Evolutionary conservation across 37 sponge, comb jelly and placozoan species (phyloP), one percentile per base, ranked within the genome.

Genomic region (Lycopodina hypogea): DNA sequence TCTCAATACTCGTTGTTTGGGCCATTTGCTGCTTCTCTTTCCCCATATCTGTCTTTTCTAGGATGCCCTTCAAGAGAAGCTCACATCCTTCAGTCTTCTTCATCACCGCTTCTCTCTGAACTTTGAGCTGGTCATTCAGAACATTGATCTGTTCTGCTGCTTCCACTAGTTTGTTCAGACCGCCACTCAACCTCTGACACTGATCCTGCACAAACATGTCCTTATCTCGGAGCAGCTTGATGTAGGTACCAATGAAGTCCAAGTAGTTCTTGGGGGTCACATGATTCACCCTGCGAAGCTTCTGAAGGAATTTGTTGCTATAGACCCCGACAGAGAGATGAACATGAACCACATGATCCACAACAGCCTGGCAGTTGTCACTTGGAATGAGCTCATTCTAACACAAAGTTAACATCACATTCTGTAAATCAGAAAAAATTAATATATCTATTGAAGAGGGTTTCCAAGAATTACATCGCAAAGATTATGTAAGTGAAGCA

Each of bases 181-280:
- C 99, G 34, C 97, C 91, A 51, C 82, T 69, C 69, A 98, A 74
- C 35, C 99, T 77, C 38, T 89, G 84, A 81, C 95, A 97, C 87
- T 97, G 92, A 42, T 95, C 96, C 38, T 76, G 56, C 42, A 97
- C 90, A 51, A 83, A 84, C 52, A 95, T 97, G 82, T 97, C 93
- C 69, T 97, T 92, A 71, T 95, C 89, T 39, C 81, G 68, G 26
- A 97, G 92, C 22, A 98, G 87, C 34, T 80, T 82, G 21, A 90
- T 88, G 66, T 94, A 96, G 9, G 89, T 84, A 78, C 84, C 87
- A 68, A 99, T 92, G 72, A 96, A 99, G 80, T 99, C 99, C 24
- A 99, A 89, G 68, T 99, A 99, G 88, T 99, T 99, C 83, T 99
- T 99, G 2, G 99, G 96, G 23, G 99, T 99, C 74, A 99, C 93